Evolutionary conservation across 2,113 vertebrate species (phyloP).

Genomic region (Psittacara wagleri): DNA sequence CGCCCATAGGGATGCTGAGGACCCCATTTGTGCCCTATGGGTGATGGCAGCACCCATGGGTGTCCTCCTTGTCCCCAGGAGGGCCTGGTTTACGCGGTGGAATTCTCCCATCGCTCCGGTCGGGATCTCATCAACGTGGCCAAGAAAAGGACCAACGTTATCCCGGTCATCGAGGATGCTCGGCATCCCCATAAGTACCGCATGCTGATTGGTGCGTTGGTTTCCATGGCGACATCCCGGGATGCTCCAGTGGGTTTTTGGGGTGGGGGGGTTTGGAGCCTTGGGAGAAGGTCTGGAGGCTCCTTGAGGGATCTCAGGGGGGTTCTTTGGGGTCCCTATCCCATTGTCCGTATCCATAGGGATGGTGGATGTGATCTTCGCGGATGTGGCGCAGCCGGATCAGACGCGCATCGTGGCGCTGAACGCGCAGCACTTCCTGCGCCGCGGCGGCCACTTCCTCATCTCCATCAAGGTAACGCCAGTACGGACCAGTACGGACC

Average conservation of each 20-base stretch:
- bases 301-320: too few species aligned
- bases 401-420: slow-evolving; percentile 92
- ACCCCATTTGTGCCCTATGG: too few species aligned
- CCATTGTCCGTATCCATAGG: not conserved
- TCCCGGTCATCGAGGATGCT: slow-evolving; percentile 93
- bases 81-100: slow-evolving; percentile 90
- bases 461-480: slow-evolving; percentile 90
- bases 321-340: not conserved
- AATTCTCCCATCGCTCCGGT: slow-evolving; percentile 92
- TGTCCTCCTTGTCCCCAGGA: slow-evolving; percentile 73
- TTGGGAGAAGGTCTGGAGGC: too few species aligned
- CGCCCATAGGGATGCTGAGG: too few species aligned
- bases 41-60: not conserved
- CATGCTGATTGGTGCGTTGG: slow-evolving; percentile 86
- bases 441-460: slow-evolving; percentile 91
- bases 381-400: slow-evolving; percentile 93
- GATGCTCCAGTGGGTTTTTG: not conserved
- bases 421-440: slow-evolving; percentile 92
- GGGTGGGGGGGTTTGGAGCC: too few species aligned
- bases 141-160: slow-evolving; percentile 94
- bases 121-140: slow-evolving; percentile 92
- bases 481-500: accelerated
- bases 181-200: slow-evolving; percentile 93
- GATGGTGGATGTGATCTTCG: slow-evolving; percentile 97
- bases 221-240: too few species aligned